Conservation (phyloP, 2,113 vertebrate genomes). For the Aldabrachelys gigantea region DNA sequence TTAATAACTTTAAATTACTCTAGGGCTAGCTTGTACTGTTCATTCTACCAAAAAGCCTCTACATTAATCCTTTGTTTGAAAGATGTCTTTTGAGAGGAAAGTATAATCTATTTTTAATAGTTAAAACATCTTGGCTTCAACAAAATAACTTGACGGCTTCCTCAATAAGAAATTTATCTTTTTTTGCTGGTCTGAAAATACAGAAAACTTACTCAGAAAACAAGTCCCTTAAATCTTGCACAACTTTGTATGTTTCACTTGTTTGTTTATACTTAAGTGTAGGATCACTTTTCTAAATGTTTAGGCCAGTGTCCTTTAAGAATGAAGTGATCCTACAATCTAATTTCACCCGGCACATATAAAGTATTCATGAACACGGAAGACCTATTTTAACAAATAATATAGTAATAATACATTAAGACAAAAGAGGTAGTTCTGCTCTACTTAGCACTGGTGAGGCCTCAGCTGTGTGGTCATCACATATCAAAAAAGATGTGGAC, state of each 20-base stretch:
- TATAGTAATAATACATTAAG: not conserved
- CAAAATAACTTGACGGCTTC: not conserved
- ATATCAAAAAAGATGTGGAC: not conserved
- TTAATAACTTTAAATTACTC: not conserved
- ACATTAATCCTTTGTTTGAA: not conserved
- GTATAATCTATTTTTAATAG: not conserved
- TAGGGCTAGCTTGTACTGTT: not conserved
- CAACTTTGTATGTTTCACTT: not conserved
- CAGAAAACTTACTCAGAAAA: not conserved
- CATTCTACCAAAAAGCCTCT: not conserved
- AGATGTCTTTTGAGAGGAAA: not conserved
- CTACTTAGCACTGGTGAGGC: not conserved
- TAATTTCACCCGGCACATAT: not conserved
- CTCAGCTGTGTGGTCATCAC: not conserved
- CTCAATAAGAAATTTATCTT: not conserved
- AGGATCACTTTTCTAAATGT: not conserved
- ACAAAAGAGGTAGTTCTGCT: not conserved
- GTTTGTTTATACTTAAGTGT: not conserved
- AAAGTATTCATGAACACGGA: not conserved
- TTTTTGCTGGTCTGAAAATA: not conserved
- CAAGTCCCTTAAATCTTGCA: not conserved
- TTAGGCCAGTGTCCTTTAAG: not conserved
- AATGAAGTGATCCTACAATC: not conserved
- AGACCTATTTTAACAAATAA: not conserved
- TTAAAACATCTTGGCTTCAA: not conserved